Percentiles rank a stretch among this genome's conserved stretches.
Evolutionary conservation across 2,888 invertebrate genomes (phyloP).

Genomic region (Trachelus troglodyta): DNA sequence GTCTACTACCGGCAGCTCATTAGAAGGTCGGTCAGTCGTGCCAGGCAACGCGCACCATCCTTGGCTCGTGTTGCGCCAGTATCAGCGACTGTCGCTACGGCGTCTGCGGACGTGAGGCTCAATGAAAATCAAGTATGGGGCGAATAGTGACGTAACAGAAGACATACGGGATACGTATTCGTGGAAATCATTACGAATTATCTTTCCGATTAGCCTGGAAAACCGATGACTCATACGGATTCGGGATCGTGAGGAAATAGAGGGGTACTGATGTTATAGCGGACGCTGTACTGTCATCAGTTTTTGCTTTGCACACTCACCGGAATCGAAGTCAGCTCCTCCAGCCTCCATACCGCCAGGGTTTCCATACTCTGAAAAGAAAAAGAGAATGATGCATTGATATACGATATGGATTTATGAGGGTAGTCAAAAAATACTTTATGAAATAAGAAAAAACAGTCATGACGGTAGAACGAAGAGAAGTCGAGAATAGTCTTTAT

Average conservation of each 20-base stretch:
- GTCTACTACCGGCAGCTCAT: background rate
- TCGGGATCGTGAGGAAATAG: background rate
- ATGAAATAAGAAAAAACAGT: background rate
- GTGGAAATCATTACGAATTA: background rate
- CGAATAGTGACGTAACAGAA: background rate
- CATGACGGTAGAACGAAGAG: background rate
- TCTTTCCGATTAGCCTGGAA: background rate
- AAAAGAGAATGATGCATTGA: slow-evolving; percentile 20
- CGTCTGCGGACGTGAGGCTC: background rate
- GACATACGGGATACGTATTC: background rate
- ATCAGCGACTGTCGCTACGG: background rate
- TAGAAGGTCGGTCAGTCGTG: background rate
- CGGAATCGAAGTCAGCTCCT: slow-evolving; percentile 84
- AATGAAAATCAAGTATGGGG: background rate
- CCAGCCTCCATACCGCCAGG: slow-evolving; percentile 85
- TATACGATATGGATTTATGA: background rate
- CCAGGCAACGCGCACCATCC: background rate
- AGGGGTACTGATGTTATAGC: background rate
- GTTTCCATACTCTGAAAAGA: slow-evolving; percentile 76
- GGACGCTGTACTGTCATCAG: background rate
- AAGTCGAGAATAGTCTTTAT: background rate
- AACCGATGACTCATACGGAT: background rate
- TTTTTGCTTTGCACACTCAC: slow-evolving; percentile 65
- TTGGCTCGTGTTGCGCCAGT: background rate
- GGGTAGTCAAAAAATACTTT: background rate